phyloP scores from a whole-genome alignment of 2,888 invertebrate genomes.

The Allygus modestus region DNA sequence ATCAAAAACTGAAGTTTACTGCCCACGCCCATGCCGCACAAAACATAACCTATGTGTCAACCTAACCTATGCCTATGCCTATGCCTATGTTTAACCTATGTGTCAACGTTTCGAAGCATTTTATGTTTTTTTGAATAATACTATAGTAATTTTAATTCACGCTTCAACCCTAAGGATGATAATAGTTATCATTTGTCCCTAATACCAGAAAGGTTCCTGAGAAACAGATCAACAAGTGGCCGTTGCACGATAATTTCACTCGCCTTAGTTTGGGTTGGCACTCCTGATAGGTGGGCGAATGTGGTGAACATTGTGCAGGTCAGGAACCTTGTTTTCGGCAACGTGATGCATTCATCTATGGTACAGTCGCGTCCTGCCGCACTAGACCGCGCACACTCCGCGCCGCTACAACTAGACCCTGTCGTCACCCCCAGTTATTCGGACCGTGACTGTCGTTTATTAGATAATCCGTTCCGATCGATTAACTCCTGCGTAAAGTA shows the following conservation, averaged over 20 bases:
- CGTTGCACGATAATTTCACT: constrained; percentile 18
- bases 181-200: no score
- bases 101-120: no score
- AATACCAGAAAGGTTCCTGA: no score
- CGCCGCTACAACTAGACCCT: constrained; percentile 5
- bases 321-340: constrained; percentile 50
- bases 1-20: no score
- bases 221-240: no score
- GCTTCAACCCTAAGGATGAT: no score
- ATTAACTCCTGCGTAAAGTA: constrained; percentile 4
- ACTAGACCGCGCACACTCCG: neutral
- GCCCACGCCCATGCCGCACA: no score
- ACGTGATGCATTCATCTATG: constrained; percentile 25
- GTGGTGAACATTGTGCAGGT: constrained; percentile 24
- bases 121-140: no score
- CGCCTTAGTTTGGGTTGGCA: neutral
- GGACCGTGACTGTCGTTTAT: constrained; percentile 19
- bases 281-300: constrained; percentile 39
- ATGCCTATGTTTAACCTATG: no score
- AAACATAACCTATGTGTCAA: no score
- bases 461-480: neutral
- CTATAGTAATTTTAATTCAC: no score
- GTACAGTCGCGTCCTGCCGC: neutral
- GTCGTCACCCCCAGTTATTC: neutral
- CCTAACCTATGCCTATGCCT: no score